Percentiles rank a stretch among this genome's conserved stretches.
Evolutionary conservation across 1,140 invertebrate species (phyloP).

Genomic region (Argopecten irradians): DNA sequence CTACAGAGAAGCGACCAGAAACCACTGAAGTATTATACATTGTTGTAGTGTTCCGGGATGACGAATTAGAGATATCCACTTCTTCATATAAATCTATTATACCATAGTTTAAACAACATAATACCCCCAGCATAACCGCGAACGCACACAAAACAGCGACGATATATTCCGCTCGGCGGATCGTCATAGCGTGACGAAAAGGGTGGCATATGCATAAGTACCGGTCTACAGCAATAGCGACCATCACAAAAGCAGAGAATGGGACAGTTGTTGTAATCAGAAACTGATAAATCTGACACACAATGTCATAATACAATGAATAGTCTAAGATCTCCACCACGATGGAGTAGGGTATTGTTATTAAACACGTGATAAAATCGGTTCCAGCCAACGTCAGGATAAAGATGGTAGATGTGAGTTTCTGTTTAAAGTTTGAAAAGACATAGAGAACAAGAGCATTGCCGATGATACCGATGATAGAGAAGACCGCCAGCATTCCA

Average conservation of each 20-base stretch:
- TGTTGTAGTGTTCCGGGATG: not conserved
- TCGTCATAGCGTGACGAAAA: constrained; percentile 68
- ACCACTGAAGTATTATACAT: not conserved
- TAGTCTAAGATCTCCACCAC: constrained; percentile 63
- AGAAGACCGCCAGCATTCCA: constrained; percentile 60
- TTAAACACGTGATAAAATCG: constrained; percentile 67
- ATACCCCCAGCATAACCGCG: constrained; percentile 61
- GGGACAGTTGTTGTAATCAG: constrained; percentile 69
- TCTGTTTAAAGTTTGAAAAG: constrained; percentile 69
- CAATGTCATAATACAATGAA: constrained; percentile 55
- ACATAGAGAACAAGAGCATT: constrained; percentile 73
- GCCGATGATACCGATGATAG: constrained; percentile 68
- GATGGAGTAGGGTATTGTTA: constrained; percentile 70
- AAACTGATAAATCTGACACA: constrained; percentile 72
- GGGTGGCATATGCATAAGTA: constrained; percentile 73
- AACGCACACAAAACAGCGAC: constrained; percentile 59
- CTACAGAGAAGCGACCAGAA: not conserved
- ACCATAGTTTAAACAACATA: constrained; percentile 59
- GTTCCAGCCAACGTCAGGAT: constrained; percentile 69
- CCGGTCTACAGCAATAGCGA: constrained; percentile 71
- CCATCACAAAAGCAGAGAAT: constrained; percentile 72
- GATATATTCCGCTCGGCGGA: constrained; percentile 66
- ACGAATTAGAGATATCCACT: not conserved
- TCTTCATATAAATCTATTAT: constrained; percentile 29
- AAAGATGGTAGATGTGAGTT: constrained; percentile 70